Conservation (phyloP, 2,888 invertebrate genomes). For the Acleris cristana region DNA sequence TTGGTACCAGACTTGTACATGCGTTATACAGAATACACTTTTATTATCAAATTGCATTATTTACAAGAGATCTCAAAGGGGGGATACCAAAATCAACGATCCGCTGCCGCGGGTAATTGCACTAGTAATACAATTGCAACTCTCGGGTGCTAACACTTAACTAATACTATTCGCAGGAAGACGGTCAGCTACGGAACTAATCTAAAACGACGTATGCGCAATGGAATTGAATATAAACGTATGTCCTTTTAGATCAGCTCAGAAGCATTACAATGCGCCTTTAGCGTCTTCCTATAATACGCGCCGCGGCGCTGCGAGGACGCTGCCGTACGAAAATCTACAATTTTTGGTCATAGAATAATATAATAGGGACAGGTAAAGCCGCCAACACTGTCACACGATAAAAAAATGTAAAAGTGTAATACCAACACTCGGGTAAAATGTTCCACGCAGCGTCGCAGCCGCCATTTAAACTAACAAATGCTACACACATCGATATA, state of each 20-base stretch:
- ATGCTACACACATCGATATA: constrained; percentile 27
- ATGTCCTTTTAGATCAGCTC: not conserved
- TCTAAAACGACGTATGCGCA: not conserved
- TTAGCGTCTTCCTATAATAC: constrained; percentile 14
- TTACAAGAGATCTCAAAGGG: constrained; percentile 26
- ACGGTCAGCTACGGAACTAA: not conserved
- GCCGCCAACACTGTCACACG: constrained; percentile 4
- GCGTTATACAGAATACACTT: constrained; percentile 37
- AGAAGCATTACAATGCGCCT: not conserved
- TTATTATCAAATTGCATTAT: constrained; percentile 35
- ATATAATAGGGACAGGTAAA: not conserved
- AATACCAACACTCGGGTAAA: constrained; percentile 13
- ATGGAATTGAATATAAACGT: not conserved
- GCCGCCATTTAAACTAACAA: constrained; percentile 15
- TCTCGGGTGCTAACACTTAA: constrained; percentile 54
- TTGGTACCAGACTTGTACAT: constrained; percentile 49
- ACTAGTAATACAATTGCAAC: constrained; percentile 58
- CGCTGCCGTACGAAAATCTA: not conserved
- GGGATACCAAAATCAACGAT: constrained; percentile 51
- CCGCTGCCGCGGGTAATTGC: constrained; percentile 65
- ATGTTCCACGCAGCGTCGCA: constrained; percentile 13
- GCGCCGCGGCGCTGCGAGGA: constrained; percentile 21
- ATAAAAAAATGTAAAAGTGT: constrained; percentile 5
- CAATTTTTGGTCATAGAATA: not conserved
- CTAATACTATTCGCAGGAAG: constrained; percentile 13